Conservation (phyloP, 2,113 vertebrate genomes). For the Rhinolophus ferrumequinum region DNA sequence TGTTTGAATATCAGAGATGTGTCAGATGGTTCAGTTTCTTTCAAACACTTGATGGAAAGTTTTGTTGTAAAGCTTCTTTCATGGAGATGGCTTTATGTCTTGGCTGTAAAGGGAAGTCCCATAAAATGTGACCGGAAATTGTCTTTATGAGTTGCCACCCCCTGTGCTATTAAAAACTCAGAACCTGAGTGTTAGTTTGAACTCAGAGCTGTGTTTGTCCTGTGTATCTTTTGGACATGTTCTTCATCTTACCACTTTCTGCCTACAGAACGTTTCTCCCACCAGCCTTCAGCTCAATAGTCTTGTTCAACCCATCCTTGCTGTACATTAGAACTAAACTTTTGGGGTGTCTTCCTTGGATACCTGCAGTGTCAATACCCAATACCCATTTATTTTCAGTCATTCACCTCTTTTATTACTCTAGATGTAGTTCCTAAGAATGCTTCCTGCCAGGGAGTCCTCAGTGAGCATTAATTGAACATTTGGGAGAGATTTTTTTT, state of each 20-base stretch:
- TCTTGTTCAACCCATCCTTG: accelerated
- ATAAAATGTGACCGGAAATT: constrained; percentile 39
- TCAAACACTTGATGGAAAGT: constrained; percentile 38
- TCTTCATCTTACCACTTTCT: not conserved
- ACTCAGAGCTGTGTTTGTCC: not conserved
- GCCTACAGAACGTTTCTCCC: not conserved
- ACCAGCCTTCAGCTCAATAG: not conserved
- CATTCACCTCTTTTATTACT: not conserved
- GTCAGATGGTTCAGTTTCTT: constrained; percentile 40
- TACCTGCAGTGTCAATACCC: not conserved
- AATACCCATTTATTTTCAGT: not conserved
- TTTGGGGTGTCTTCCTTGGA: not conserved
- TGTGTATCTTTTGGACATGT: not conserved
- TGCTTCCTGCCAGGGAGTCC: not conserved
- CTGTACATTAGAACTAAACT: not conserved
- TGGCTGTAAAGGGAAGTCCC: constrained; percentile 37
- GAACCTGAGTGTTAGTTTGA: not conserved
- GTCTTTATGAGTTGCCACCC: not conserved
- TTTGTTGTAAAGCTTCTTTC: constrained; percentile 29
- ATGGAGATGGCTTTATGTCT: constrained; percentile 46
- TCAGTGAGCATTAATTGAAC: not conserved
- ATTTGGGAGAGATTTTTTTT: not conserved
- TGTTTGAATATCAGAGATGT: constrained; percentile 9
- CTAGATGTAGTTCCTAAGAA: not conserved
- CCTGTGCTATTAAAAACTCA: not conserved